Evolutionary conservation across 2,113 vertebrate genomes (phyloP).

Genomic region (Rhombomys opimus): DNA sequence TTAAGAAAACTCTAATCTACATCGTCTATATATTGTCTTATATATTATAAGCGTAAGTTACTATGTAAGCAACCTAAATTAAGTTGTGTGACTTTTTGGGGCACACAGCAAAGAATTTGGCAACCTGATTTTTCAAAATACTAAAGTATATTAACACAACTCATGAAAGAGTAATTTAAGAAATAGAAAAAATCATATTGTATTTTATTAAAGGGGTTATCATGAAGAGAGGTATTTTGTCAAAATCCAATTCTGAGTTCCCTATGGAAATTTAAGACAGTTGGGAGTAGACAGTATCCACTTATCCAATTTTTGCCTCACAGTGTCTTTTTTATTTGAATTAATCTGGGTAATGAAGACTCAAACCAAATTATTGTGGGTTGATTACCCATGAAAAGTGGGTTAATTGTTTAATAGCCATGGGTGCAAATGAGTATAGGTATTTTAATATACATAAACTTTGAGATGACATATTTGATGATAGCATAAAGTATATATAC

Average conservation of each 20-base stretch:
- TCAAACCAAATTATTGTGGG: slow-evolving; percentile 84
- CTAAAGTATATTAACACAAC: slow-evolving; percentile 44
- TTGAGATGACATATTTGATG: slow-evolving; percentile 79
- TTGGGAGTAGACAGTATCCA: slow-evolving; percentile 81
- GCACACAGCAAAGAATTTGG: background rate
- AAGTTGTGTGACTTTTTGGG: background rate
- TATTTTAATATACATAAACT: slow-evolving; percentile 81
- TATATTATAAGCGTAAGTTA: background rate
- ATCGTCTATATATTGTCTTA: background rate
- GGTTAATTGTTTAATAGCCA: slow-evolving; percentile 85
- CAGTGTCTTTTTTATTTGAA: slow-evolving; percentile 82
- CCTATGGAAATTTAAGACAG: slow-evolving; percentile 78
- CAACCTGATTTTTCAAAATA: slow-evolving; percentile 37
- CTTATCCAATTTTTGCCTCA: slow-evolving; percentile 84
- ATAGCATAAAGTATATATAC: slow-evolving; percentile 73
- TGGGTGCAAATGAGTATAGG: slow-evolving; percentile 78
- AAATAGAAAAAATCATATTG: slow-evolving; percentile 62
- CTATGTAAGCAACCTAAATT: background rate
- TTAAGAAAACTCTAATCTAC: background rate
- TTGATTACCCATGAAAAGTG: slow-evolving; percentile 85
- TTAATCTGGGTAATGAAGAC: slow-evolving; percentile 86
- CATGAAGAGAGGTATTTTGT: slow-evolving; percentile 72
- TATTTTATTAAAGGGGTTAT: slow-evolving; percentile 65
- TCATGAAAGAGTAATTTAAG: slow-evolving; percentile 69
- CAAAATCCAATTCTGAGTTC: slow-evolving; percentile 81